Evolutionary conservation across 2,888 invertebrate species (phyloP).

Genomic region (Aphidius colemani): DNA sequence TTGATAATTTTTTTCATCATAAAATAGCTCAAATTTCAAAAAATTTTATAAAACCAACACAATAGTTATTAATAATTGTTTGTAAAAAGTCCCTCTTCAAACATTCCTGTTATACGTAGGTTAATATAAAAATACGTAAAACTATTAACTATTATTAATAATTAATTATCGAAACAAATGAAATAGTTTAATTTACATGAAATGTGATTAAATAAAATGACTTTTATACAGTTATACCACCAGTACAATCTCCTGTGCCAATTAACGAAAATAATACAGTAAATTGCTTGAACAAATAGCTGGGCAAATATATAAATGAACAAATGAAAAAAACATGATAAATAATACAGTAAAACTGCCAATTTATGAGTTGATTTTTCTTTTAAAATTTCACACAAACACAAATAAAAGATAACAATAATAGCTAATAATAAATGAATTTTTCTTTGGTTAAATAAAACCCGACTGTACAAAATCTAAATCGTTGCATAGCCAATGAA

Average conservation of each 20-base stretch:
- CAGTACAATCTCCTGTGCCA: conserved; percentile 58
- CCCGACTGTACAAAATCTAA: conserved; percentile 32
- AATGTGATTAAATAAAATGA: conserved; percentile 3
- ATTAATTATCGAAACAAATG: conserved; percentile 25
- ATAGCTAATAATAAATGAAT: conserved; percentile 19
- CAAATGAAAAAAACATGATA: conserved; percentile 21
- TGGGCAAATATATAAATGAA: not conserved
- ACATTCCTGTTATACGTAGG: conserved; percentile 46
- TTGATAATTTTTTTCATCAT: conserved; percentile 17
- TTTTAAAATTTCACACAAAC: conserved; percentile 26
- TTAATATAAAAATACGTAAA: conserved; percentile 43
- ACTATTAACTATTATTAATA: conserved; percentile 34
- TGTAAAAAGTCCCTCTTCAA: conserved; percentile 33
- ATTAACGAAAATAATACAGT: conserved; percentile 47
- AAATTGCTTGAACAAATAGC: conserved; percentile 25
- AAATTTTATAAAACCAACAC: not conserved
- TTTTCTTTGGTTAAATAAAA: conserved; percentile 16
- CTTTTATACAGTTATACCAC: conserved; percentile 42
- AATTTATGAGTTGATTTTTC: conserved; percentile 32
- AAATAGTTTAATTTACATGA: not conserved
- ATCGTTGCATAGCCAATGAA: conserved; percentile 28
- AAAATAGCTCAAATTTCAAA: not conserved
- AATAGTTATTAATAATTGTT: conserved; percentile 10
- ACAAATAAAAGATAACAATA: conserved; percentile 34
- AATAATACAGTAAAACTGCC: conserved; percentile 38